Evolutionary conservation across 2,888 invertebrate genomes (phyloP), one percentile per base, ranked within the genome.

Genomic region (Sarcophaga subvicina): DNA sequence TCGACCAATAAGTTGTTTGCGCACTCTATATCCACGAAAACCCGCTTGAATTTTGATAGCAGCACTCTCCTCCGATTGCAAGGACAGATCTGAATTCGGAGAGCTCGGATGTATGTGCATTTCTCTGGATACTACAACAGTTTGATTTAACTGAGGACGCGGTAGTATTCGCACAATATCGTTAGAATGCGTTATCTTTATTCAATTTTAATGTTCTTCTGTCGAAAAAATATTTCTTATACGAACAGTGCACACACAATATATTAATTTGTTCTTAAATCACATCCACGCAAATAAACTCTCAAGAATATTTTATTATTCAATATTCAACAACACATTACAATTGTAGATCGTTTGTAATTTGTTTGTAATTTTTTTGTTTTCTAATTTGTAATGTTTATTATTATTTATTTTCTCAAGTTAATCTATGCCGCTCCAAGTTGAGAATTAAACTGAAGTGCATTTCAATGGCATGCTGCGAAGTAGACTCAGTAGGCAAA

Each of bases 1-100:
- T 12, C 80, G 75, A 59, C 5, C 87, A 87, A 4, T 83, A 59
- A 94, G 88, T 81, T 94, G 94, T 85, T 94, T 94, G n/a, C 94
- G 92, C 12, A 94, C 94, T 3, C 94, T 93, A 88, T 94, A 95
- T 2, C 95, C 95, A 47, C 95, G 93, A 89, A 95, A 95, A 77
- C 94, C 94, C 63, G 95, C 95, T 91, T 95, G 95, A 76, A 95
- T 95, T 90, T 94, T 94, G 14, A 94, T 94, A 12, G 95, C 95
- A 37, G 95, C 95, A 88, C 90, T 92, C 86, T 93, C 93, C 89
- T 93, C 93, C 60, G 90, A 91, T 88, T 90, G 91, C 84, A 90
- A 88, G 76, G 89, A 89, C 49, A 77, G 60, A 82, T 90, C 88
- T 89, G 93, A 93, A 89, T 93, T 93, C 14, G 93, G 93, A 70